Evolutionary conservation across 2,888 invertebrate genomes (phyloP).

Genomic region (Cacoxenus indagator): DNA sequence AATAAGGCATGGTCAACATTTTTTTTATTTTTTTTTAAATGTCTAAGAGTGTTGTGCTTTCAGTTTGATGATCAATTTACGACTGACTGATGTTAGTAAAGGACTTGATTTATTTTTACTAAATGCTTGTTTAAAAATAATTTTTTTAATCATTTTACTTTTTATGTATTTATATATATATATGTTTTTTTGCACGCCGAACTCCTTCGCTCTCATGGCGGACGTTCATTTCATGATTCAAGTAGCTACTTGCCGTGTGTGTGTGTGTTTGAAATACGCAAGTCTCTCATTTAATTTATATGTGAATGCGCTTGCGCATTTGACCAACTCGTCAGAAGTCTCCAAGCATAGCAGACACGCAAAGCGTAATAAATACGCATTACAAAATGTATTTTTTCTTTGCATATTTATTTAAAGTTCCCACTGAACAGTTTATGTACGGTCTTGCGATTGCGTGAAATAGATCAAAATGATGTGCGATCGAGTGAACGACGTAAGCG

Average conservation of each 20-base stretch:
- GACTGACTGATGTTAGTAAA: too few species aligned
- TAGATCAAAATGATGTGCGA: slow-evolving; percentile 55
- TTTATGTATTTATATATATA: slow-evolving; percentile 25
- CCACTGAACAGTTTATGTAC: not conserved
- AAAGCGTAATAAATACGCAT: slow-evolving; percentile 33
- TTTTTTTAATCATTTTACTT: slow-evolving; percentile 37
- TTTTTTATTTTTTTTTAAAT: too few species aligned
- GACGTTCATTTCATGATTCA: slow-evolving; percentile 59
- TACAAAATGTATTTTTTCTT: slow-evolving; percentile 43
- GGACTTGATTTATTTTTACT: too few species aligned
- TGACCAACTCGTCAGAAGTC: not conserved
- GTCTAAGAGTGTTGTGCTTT: too few species aligned
- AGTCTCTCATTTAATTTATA: slow-evolving; percentile 60
- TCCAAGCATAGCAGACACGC: slow-evolving; percentile 35
- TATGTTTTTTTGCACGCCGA: slow-evolving; percentile 24
- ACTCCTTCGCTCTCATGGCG: too few species aligned
- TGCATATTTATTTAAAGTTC: not conserved
- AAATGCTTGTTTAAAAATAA: too few species aligned
- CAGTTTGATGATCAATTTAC: too few species aligned
- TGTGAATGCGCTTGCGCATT: slow-evolving; percentile 61
- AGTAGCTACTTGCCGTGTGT: slow-evolving; percentile 50
- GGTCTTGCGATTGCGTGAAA: slow-evolving; percentile 43
- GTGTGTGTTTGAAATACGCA: slow-evolving; percentile 53
- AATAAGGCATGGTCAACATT: too few species aligned
- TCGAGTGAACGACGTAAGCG: not conserved